Conservation (phyloP, 1,140 invertebrate species). For the Ceratoteleas bidentatus region DNA sequence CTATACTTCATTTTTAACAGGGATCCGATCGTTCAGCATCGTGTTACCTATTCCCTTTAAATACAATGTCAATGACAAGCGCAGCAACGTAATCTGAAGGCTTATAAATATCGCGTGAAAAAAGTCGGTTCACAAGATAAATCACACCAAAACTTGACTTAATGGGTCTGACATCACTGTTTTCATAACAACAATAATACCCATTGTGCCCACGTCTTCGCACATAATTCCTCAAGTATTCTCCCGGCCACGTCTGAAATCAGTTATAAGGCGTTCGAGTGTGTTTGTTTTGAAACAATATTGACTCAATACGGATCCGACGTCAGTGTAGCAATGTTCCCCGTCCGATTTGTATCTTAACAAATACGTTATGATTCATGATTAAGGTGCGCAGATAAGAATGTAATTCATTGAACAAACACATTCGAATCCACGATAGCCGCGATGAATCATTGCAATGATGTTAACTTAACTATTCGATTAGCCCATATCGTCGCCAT, state of each 20-base stretch:
- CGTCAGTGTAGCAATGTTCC: conserved; percentile 13
- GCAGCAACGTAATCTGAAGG: no score
- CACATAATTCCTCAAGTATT: conserved; percentile 10
- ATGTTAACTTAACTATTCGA: conserved; percentile 40
- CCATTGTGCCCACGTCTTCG: conserved; percentile 3
- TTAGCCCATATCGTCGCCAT: conserved; percentile 69
- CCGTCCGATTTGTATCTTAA: conserved; percentile 30
- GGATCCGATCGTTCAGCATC: no score
- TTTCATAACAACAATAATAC: not conserved
- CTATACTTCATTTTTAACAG: no score
- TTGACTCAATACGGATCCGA: conserved; percentile 33
- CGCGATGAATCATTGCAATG: not conserved
- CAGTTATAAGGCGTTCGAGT: conserved; percentile 9
- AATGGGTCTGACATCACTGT: no score
- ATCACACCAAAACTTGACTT: no score
- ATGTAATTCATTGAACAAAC: conserved; percentile 28
- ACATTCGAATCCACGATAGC: conserved; percentile 1
- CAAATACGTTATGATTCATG: conserved; percentile 40
- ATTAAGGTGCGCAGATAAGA: conserved; percentile 15
- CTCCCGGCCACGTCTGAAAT: conserved; percentile 1
- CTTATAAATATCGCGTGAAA: no score
- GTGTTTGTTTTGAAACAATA: conserved; percentile 39
- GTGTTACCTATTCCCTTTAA: no score
- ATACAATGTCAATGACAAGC: no score
- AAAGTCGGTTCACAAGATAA: no score